Percentiles rank a stretch among this genome's conserved stretches.
These are phyloP conservation scores for Parazoanthus atlanticus DNA, from an alignment of 92 coral and sea anemone genomes.

Conservation along the genomic window DNA sequence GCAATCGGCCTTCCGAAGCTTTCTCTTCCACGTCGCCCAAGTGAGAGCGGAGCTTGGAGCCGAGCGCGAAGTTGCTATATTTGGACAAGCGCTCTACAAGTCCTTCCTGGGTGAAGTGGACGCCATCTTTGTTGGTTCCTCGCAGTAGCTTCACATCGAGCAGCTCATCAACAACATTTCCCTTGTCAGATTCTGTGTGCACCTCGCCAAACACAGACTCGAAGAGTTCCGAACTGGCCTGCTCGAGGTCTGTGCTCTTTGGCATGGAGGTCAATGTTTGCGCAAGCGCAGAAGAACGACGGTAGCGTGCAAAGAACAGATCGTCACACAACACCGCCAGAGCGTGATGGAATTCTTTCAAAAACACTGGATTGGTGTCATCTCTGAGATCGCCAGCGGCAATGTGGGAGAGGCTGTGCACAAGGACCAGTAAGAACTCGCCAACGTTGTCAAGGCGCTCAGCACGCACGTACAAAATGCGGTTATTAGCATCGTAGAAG, in stretches of 20 bases:
- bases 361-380: conserved; percentile 92
- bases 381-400: conserved; percentile 95
- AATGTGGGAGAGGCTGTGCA: conserved; percentile 94
- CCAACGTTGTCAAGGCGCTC: conserved; percentile 98
- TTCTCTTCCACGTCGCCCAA: conserved; percentile 88
- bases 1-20: conserved; percentile 79
- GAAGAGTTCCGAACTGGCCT: conserved; percentile 75
- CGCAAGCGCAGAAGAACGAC: conserved; percentile 93
- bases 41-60: conserved; percentile 83
- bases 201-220: conserved; percentile 84
- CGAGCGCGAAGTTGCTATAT: conserved; percentile 91
- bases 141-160: conserved; percentile 90
- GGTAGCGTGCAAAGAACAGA: conserved; percentile 97
- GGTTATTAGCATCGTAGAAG: conserved; percentile 95
- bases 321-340: conserved; percentile 96
- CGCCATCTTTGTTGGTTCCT: conserved; percentile 94
- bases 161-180: conserved; percentile 88
- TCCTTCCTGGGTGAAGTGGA: conserved; percentile 93
- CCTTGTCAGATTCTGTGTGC: conserved; percentile 79
- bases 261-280: conserved; percentile 76
- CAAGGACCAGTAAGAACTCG: conserved; percentile 89
- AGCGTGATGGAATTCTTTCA: conserved; percentile 96
- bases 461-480: conserved; percentile 86
- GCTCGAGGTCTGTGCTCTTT: conserved; percentile 60
- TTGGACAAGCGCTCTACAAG: conserved; percentile 85